Conservation (phyloP, 2,113 vertebrate species). For the Hippolais icterina region DNA sequence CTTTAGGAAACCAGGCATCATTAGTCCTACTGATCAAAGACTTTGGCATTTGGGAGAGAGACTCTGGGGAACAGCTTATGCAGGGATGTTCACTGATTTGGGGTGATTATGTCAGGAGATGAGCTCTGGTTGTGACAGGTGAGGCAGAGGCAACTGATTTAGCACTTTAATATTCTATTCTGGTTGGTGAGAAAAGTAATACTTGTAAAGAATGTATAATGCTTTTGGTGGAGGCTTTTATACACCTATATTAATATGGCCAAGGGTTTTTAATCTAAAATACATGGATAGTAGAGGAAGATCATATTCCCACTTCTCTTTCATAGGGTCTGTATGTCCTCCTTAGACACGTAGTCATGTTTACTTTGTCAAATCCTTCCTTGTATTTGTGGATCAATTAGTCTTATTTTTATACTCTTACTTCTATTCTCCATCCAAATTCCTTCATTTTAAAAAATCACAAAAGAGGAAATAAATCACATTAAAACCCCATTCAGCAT, state of each 20-base stretch:
- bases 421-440: neutral
- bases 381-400: conserved; percentile 4
- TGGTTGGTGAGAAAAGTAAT: neutral
- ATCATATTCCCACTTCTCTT: neutral
- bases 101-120: neutral
- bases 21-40: neutral
- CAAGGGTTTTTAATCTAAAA: neutral
- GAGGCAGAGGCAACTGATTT: neutral
- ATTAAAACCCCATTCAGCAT: neutral
- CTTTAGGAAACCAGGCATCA: neutral
- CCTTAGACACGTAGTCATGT: neutral
- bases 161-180: neutral
- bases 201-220: neutral
- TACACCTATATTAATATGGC: neutral
- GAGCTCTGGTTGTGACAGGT: neutral
- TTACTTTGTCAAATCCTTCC: neutral
- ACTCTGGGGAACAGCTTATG: neutral
- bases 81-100: neutral
- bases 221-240: neutral
- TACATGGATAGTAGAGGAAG: neutral
- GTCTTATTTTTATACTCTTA: neutral
- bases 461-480: neutral
- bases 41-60: neutral
- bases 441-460: neutral
- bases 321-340: neutral